Evolutionary conservation across 2,113 vertebrate species (phyloP).

Genomic region (Benitochromis conjunctus): DNA sequence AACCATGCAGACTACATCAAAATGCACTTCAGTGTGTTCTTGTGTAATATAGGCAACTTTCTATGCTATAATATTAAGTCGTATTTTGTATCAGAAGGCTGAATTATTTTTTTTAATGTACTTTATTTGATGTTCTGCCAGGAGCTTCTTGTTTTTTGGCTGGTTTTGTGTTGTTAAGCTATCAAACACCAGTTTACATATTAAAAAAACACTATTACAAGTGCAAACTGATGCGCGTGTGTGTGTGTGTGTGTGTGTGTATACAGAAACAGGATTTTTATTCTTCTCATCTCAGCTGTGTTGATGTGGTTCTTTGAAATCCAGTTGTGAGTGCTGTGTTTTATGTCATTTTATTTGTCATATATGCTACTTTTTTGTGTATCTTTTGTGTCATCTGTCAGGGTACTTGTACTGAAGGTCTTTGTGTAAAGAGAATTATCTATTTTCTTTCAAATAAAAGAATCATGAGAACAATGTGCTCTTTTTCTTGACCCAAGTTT

Average conservation of each 20-base stretch:
- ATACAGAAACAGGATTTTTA: neutral
- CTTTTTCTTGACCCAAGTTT: neutral
- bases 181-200: constrained; percentile 20
- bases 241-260: neutral
- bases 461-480: neutral
- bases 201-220: neutral
- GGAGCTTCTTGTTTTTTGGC: constrained; percentile 69
- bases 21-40: constrained; percentile 38
- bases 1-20: constrained; percentile 16
- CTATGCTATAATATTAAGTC: constrained; percentile 42
- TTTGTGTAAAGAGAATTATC: constrained; percentile 61
- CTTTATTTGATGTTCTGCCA: constrained; percentile 25
- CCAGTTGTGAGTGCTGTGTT: constrained; percentile 2
- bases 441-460: constrained; percentile 52
- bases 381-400: constrained; percentile 40
- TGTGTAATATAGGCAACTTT: constrained; percentile 17
- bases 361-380: constrained; percentile 18
- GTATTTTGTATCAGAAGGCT: constrained; percentile 56
- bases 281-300: neutral
- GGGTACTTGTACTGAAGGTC: constrained; percentile 51
- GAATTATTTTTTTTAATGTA: neutral
- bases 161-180: constrained; percentile 56
- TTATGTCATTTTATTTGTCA: constrained; percentile 24
- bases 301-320: neutral
- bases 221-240: neutral